phyloP scores from a whole-genome alignment of 2,113 vertebrate species.

The Centrocercus urophasianus region DNA sequence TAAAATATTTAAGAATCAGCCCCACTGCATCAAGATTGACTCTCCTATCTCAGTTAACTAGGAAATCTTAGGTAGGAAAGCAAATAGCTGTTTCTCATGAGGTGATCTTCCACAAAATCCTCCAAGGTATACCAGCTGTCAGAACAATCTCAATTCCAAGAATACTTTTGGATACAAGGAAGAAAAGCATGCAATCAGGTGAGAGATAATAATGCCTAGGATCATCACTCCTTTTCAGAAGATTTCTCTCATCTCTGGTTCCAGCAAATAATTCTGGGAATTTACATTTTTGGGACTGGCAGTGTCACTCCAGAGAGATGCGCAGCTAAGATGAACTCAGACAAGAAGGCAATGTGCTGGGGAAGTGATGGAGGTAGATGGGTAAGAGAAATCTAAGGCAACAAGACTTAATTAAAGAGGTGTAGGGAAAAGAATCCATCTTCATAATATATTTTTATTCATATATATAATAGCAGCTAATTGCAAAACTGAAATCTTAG shows the following conservation, averaged over 20 bases:
- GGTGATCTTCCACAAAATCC: neutral
- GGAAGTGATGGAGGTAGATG: neutral
- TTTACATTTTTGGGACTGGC: neutral
- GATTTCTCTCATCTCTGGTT: neutral
- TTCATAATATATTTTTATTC: constrained; percentile 10
- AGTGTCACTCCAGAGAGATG: neutral
- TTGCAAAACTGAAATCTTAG: constrained; percentile 38
- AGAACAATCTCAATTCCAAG: neutral
- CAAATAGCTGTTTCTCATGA: neutral
- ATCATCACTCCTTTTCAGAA: neutral
- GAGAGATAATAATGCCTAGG: neutral
- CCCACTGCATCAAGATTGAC: neutral
- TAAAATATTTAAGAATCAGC: constrained; percentile 44
- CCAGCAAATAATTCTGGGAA: neutral
- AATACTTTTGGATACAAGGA: neutral
- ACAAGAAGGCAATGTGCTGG: rapidly evolving
- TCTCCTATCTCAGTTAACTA: neutral
- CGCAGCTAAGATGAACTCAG: neutral
- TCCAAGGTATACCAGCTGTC: neutral
- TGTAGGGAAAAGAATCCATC: neutral
- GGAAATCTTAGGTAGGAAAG: neutral
- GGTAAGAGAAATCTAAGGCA: neutral
- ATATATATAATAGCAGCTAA: constrained; percentile 7
- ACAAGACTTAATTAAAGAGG: neutral
- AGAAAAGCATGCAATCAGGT: neutral